phyloP scores from a whole-genome alignment of 2,888 invertebrate genomes.

The Amphiduros pacificus region DNA sequence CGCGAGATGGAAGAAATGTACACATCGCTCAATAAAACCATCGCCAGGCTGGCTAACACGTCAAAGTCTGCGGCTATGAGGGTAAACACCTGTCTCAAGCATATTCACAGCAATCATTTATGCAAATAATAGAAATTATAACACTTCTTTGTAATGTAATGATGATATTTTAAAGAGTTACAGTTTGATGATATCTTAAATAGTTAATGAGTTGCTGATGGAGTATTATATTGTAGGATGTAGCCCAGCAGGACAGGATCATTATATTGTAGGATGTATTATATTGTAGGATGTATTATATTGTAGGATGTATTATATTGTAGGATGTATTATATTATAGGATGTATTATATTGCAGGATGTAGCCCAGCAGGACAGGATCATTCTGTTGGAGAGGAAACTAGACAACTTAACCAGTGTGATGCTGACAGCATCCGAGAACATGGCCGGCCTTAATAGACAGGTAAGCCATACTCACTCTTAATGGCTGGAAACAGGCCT shows the following conservation, averaged over 20 bases:
- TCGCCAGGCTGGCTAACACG: constrained; percentile 64
- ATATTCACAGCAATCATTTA: background rate
- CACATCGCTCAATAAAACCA: constrained; percentile 75
- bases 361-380: constrained; percentile 28
- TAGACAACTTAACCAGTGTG: constrained; percentile 15
- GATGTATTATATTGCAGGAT: constrained; percentile 26
- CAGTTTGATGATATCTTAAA: background rate
- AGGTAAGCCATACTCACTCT: too few species aligned
- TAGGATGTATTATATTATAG: too few species aligned
- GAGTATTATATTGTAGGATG: too few species aligned
- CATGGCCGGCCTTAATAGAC: constrained; percentile 1
- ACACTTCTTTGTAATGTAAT: background rate
- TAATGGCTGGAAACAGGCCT: too few species aligned
- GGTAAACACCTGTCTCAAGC: constrained; percentile 23
- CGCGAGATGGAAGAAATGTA: constrained; percentile 96
- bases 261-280: too few species aligned
- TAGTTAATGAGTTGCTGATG: too few species aligned
- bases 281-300: too few species aligned
- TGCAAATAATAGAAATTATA: background rate
- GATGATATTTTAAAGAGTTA: background rate
- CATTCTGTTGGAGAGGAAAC: constrained; percentile 18
- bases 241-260: too few species aligned
- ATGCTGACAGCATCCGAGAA: background rate
- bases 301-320: too few species aligned
- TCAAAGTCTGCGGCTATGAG: constrained; percentile 30